A percentile compares a stretch with the other conserved stretches of the same genome.
Evolutionary conservation across 2,888 invertebrate genomes (phyloP).

Genomic region (Troilus luridus): DNA sequence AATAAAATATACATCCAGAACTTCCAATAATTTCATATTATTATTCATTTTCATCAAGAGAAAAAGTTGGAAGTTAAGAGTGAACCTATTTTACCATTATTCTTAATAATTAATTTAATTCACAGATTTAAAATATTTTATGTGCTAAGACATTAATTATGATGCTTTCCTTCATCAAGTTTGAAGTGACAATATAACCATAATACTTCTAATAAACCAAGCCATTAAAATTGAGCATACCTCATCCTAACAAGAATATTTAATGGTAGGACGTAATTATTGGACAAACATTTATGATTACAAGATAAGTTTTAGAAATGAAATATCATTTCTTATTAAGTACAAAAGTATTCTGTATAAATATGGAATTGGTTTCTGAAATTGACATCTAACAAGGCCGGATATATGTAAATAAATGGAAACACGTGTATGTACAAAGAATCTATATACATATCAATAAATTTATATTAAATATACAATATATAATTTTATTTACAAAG

Average conservation of each 20-base stretch:
- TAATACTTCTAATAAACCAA: conserved; percentile 2
- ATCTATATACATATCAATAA: conserved; percentile 13
- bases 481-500: conserved; percentile 35
- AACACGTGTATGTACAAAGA: neutral
- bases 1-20: neutral
- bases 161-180: neutral
- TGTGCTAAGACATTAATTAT: neutral
- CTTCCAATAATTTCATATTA: neutral
- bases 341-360: conserved; percentile 37
- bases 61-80: neutral
- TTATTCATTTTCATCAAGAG: neutral
- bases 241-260: conserved; percentile 17
- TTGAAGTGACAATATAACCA: neutral
- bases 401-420: conserved; percentile 23
- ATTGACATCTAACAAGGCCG: conserved; percentile 42
- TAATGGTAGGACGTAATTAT: conserved; percentile 30
- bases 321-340: neutral
- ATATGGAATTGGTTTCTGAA: conserved; percentile 35
- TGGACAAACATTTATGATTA: conserved; percentile 30
- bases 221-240: conserved; percentile 15
- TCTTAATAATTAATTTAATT: neutral
- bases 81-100: neutral
- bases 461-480: conserved; percentile 29
- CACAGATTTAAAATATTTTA: neutral
- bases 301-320: neutral